Base-by-base conservation (phyloP, 1,140 invertebrate species). In the Ceratosolen solmsi region DNA sequence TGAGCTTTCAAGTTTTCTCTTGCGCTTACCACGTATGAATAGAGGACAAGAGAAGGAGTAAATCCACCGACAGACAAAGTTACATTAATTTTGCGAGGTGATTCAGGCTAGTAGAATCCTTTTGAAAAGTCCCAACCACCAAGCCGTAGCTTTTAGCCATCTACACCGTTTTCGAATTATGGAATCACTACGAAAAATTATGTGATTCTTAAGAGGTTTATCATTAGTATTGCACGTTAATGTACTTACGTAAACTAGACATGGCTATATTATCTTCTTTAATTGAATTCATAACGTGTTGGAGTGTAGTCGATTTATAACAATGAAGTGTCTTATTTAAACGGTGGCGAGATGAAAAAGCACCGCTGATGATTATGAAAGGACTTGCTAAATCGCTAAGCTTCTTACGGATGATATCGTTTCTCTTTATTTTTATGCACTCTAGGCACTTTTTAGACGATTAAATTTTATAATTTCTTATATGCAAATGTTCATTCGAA, bases 331-430 rank as follows among this genome's bases (percentile, higher is more conserved):
- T 86, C 86, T 89, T 88, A 86, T 86, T 87, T 87, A 87, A 84
- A 87, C 83, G 72, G 82, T 80, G 71, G 80, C 71, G 80, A 83
- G 84, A 87, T 85, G 85, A 88, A 84, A 87, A 85, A 87, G 85
- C 82, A 83, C 74, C 77, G 54, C 5, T 15, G 13, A 65, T 41
- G 74, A 79, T 75, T 83, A 82, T 84, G 84, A 82, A 86, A 80
- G 83, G 85, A 85, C 87, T 86, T 58, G 82, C 85, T 88, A 87
- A 88, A 87, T 85, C 86, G 79, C 82, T 90, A 88, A 89, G 88
- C 88, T 81, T 83, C 88, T 89, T 89, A 88, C 49, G 13, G 60
- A 25, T 68, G 73, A 76, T 82, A 46, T 33, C 41, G 72, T 38
- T 79, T 79, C 75, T 68, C 71, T 73, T 83, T 80, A 83, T 85